Base-by-base conservation (phyloP, 2,113 vertebrate species). In the Callospermophilus lateralis region DNA sequence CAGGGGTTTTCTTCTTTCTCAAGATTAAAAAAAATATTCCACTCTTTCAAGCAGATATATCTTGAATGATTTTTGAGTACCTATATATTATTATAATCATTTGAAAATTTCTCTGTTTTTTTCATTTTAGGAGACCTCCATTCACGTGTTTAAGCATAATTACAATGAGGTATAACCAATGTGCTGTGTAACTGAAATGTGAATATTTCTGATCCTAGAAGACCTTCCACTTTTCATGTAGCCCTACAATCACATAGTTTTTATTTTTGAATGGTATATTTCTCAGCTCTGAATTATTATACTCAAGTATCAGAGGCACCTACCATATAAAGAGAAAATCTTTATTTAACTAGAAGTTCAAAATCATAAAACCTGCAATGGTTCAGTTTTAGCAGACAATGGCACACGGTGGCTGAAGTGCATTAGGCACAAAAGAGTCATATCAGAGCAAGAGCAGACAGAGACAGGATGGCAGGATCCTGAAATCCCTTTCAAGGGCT, bases 331-430 rank as follows among this genome's bases (percentile, higher is more conserved):
- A 63, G 26, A 84, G 28, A 9, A 84, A 58, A 85, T 20, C 7
- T 51, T 84, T 3, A 53, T 20, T n/a, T 32, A n/a, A 16, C 26
- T 74, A 7, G 26, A 51, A 34, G 9, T 63, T 84, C 24, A 84
- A 16, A 48, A 10, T 74, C 34, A 51, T 51, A 16, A 48, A 12
- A 51, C 3, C 34, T 37, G 3, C 32, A 8, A 7, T 30, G 15
- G 2, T 9, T 74, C 30, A 73, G 24, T 45, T 51, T 17, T 13
- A 6, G 16, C 13, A 24, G 58, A 48, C 11, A 26, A 26, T 37
- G 22, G 8, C 7, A 13, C 16, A 22, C 3, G 1, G 12, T 51
- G 12, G 3, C 28, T 42, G 12, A 34, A 7, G 6, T n/a, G 67
- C 4, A n/a, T n/a, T 34, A 70, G 17, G 26, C 42, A 34, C 7